Evolutionary conservation across 2,797 vertebrate genomes (phyloP), one percentile per base, ranked within the genome.

Genomic region (Dendrocincla tyrannina): DNA sequence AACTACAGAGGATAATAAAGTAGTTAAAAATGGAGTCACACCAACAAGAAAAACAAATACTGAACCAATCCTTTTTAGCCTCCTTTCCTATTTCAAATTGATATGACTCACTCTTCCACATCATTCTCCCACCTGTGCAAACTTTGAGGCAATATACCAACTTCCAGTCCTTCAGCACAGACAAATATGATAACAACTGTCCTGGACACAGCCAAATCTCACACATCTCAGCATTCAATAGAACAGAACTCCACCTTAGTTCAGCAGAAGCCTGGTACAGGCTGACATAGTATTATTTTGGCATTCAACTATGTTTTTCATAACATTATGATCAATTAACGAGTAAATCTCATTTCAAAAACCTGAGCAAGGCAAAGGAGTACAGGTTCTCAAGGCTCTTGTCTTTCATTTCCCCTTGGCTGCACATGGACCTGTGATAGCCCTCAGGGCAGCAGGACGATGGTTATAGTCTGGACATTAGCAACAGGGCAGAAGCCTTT

Each of bases 121-220:
- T 91, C 75, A 80, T 73, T 82, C 74, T 92, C 69, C 79, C 91
- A 95, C 88, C 88, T 92, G 93, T 85, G 85, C 60, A 96, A 95
- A 95, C 79, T 80, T 41, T 72, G 75, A 92, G 46, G 73, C 73
- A 80, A 72, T 60, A 68, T 47, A 91, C 13, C n/a, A 78, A 41
- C 88, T 93, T 92, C 68, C 69, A 89, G 55, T 55, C 44, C 81
- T 76, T 76, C 81, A 53, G 32, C 39, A 60, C 44, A 91, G 59
- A 78, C 53, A 95, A 85, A 89, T 58, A 72, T 6, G 14, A 44
- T 14, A 86, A 86, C 39, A 81, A 80, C 76, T n/a, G 44, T 49
- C 69, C 68, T 8, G 4, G 22, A 46, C 1, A 1, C 56, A 80
- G 85, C 42, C 68, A 80, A 55, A 78, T 63, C 64, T 63, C 90